These are phyloP conservation scores for Brachionus plicatilis DNA, from an alignment of 1,140 invertebrate species.

Conservation along the genomic window DNA sequence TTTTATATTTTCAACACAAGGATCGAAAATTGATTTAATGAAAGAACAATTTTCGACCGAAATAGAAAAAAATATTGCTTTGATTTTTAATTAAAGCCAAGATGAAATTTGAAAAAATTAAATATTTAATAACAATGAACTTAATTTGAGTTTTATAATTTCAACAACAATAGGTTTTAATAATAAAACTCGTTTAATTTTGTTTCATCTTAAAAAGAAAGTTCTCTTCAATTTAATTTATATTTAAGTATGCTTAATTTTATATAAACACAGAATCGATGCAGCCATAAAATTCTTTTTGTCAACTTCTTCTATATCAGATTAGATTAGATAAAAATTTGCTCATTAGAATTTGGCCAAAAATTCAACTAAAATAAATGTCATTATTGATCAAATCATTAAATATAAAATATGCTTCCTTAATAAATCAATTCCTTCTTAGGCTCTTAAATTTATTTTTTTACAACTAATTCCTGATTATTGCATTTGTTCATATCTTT, in stretches of 20 bases:
- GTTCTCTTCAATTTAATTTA: background rate
- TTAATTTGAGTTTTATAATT: slow-evolving; percentile 35
- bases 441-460: background rate
- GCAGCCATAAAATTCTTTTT: background rate
- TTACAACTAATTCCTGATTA: background rate
- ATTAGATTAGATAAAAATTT: slow-evolving; percentile 26
- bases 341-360: background rate
- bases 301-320: background rate
- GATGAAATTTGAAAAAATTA: slow-evolving; percentile 2
- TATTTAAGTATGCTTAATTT: background rate
- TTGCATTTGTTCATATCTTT: background rate
- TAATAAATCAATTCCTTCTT: slow-evolving; percentile 1
- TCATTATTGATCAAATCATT: slow-evolving; percentile 33
- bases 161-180: background rate
- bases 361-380: slow-evolving; percentile 3
- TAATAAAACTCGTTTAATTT: background rate
- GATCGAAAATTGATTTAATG: background rate
- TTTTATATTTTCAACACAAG: slow-evolving; percentile 22
- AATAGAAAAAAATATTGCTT: background rate
- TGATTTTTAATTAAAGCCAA: background rate
- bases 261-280: background rate
- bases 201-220: background rate
- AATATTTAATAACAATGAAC: slow-evolving; percentile 26
- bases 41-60: background rate
- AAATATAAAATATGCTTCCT: slow-evolving; percentile 27